Conservation (phyloP, 2,797 vertebrate species). For the Malurus leucopterus region DNA sequence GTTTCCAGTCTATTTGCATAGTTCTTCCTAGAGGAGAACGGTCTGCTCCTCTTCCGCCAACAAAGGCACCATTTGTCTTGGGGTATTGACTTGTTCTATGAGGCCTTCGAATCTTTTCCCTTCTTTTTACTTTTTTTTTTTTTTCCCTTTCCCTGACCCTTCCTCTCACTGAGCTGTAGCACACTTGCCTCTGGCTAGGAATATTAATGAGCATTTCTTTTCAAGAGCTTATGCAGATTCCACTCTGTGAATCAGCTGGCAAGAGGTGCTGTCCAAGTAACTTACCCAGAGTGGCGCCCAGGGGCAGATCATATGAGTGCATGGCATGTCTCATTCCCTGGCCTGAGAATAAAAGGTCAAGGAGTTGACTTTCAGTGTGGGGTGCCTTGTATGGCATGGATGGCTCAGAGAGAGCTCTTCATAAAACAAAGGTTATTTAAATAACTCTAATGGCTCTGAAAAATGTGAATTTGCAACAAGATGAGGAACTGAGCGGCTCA, state of each 20-base stretch:
- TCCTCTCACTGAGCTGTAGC: slow-evolving; percentile 50
- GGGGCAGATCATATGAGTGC: not conserved
- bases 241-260: slow-evolving; percentile 39
- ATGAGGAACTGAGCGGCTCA: not conserved
- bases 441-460: slow-evolving; percentile 10
- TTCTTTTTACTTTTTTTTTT: not conserved
- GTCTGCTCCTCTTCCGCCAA: slow-evolving; percentile 27
- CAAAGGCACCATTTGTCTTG: slow-evolving; percentile 55
- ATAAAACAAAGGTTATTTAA: slow-evolving; percentile 35
- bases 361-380: not conserved
- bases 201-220: slow-evolving; percentile 65
- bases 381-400: slow-evolving; percentile 3
- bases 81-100: slow-evolving; percentile 30
- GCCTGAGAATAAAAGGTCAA: slow-evolving; percentile 56
- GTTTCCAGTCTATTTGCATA: slow-evolving; percentile 42
- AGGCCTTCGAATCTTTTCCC: slow-evolving; percentile 39
- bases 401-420: slow-evolving; percentile 6
- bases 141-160: slow-evolving; percentile 1
- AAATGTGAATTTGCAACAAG: not conserved
- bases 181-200: slow-evolving; percentile 54
- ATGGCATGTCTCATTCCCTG: slow-evolving; percentile 14
- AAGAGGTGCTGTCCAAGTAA: slow-evolving; percentile 53
- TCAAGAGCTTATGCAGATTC: slow-evolving; percentile 60
- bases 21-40: slow-evolving; percentile 29
- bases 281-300: slow-evolving; percentile 32